These are phyloP conservation scores for Ridgeia piscesae DNA, from an alignment of 1,140 invertebrate genomes.

Conservation along the genomic window DNA sequence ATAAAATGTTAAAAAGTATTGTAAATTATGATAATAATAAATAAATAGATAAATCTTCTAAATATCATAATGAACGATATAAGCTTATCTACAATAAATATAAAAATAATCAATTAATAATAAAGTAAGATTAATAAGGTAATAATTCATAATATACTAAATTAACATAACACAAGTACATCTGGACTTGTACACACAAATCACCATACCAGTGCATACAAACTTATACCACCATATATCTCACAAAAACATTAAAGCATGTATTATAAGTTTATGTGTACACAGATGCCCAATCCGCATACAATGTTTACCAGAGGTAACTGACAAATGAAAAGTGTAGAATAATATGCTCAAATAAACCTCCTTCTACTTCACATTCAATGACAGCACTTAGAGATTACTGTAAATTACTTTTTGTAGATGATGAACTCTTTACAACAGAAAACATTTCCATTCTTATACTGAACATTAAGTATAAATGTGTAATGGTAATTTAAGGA, in stretches of 20 bases:
- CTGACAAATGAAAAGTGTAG: background rate
- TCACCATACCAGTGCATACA: conserved; percentile 50
- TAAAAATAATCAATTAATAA: too few relatives aligned
- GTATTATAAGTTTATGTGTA: background rate
- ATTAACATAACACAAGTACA: too few relatives aligned
- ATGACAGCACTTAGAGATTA: background rate
- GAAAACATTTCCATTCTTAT: background rate
- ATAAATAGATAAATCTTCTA: too few relatives aligned
- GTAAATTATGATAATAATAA: too few relatives aligned
- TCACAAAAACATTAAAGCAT: background rate
- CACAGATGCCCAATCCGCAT: too few relatives aligned
- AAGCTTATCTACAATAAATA: too few relatives aligned
- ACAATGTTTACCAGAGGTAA: background rate
- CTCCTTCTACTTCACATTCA: background rate
- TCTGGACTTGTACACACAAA: conserved; percentile 48
- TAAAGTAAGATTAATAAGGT: too few relatives aligned
- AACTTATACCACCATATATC: conserved; percentile 13
- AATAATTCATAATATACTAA: too few relatives aligned
- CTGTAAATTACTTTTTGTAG: background rate
- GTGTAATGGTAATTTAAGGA: background rate
- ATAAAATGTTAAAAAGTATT: too few relatives aligned
- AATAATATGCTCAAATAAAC: background rate
- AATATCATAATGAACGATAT: too few relatives aligned
- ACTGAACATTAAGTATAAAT: background rate
- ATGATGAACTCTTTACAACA: background rate